A percentile compares a stretch with the other conserved stretches of the same genome.
phyloP scores from a whole-genome alignment of 2,113 vertebrate genomes.

The Nematolebias whitei region DNA sequence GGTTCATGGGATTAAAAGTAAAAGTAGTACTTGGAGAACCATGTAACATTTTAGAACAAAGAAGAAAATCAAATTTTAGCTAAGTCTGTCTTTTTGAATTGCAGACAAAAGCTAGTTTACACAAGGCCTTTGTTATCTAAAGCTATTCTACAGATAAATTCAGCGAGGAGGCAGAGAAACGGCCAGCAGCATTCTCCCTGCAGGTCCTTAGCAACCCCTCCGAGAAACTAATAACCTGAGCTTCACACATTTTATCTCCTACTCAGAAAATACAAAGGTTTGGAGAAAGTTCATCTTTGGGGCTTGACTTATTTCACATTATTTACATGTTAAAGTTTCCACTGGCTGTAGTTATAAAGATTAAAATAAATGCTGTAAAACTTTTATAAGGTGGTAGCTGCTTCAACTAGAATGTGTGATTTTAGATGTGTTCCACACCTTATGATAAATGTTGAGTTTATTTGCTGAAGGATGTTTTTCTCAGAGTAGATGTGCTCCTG shows the following conservation, averaged over 20 bases:
- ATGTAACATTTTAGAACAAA: not conserved
- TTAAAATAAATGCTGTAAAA: not conserved
- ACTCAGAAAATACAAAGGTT: not conserved
- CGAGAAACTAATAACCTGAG: conserved; percentile 12
- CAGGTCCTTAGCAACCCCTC: conserved; percentile 65
- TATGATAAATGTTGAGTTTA: conserved; percentile 87
- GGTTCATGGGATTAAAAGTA: not conserved
- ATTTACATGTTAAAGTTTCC: not conserved
- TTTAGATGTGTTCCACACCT: conserved; percentile 69
- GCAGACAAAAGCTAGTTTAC: conserved; percentile 33
- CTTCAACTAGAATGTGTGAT: not conserved
- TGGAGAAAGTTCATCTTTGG: not conserved
- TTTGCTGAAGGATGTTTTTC: conserved; percentile 89
- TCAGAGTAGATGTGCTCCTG: conserved; percentile 94
- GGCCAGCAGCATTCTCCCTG: conserved; percentile 48
- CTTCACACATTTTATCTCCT: not conserved
- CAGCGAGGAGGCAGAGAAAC: conserved; percentile 9
- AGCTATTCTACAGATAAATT: conserved; percentile 61
- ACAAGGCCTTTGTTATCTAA: conserved; percentile 61
- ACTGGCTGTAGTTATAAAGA: not conserved
- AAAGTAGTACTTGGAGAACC: not conserved
- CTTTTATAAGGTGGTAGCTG: not conserved
- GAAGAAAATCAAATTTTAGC: not conserved
- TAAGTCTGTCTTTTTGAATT: conserved; percentile 40
- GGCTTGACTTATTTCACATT: not conserved